Evolutionary conservation across 1,140 invertebrate species (phyloP).

Genomic region (Mercenaria mercenaria): DNA sequence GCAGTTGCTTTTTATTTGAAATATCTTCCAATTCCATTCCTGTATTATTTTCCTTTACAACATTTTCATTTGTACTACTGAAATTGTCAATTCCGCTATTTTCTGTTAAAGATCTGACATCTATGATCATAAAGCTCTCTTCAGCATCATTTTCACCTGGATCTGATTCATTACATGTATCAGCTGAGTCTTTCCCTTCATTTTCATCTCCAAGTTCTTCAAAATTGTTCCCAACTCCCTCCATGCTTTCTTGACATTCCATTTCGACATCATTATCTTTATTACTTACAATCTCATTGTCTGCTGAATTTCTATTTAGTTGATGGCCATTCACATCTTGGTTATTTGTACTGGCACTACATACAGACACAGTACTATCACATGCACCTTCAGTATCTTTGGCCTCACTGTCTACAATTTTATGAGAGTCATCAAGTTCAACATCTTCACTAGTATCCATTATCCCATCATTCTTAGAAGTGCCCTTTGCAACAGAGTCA

Average conservation of each 20-base stretch:
- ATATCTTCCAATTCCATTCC: too few species aligned
- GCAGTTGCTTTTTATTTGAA: background rate
- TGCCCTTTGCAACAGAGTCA: too few species aligned
- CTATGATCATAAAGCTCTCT: constrained; percentile 28
- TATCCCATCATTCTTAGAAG: too few species aligned
- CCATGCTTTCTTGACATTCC: background rate
- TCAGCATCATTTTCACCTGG: background rate
- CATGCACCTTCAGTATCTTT: too few species aligned
- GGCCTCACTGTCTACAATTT: too few species aligned
- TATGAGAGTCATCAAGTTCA: too few species aligned
- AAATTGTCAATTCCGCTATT: background rate
- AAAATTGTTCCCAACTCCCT: too few species aligned
- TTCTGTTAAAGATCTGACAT: constrained; percentile 49
- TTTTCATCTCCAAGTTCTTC: background rate
- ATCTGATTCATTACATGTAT: background rate
- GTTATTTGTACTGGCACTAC: background rate
- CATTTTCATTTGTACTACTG: background rate
- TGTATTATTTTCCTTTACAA: background rate
- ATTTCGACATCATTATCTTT: background rate
- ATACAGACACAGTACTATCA: too few species aligned
- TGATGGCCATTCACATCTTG: too few species aligned
- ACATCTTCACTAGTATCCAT: too few species aligned
- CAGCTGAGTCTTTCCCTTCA: too few species aligned
- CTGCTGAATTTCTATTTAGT: too few species aligned
- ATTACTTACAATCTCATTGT: background rate